Conservation (phyloP, 1,140 invertebrate genomes). For the Hypsibius dujardini region DNA sequence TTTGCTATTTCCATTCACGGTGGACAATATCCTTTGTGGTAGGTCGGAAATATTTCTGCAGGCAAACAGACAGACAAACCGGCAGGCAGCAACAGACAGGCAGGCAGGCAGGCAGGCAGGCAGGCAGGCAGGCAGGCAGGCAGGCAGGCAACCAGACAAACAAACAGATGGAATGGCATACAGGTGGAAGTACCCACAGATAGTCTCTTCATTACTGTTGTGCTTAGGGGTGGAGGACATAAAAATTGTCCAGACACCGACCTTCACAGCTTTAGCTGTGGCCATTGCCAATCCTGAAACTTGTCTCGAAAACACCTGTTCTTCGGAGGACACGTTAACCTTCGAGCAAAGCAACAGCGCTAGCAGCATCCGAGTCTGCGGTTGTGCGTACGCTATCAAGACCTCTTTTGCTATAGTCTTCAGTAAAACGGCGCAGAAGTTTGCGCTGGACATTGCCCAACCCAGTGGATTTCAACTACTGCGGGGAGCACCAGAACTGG, state of each 20-base stretch:
- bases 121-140: not conserved
- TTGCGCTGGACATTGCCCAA: not conserved
- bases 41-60: not conserved
- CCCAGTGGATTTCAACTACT: not conserved
- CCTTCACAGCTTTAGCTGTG: not conserved
- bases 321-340: not conserved
- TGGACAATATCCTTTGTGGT: constrained; percentile 10
- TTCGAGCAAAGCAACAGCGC: not conserved
- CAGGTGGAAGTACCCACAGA: not conserved
- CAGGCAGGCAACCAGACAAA: not conserved
- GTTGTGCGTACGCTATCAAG: not conserved
- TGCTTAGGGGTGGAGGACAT: not conserved
- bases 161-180: not conserved
- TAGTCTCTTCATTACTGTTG: not conserved
- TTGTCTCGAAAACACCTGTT: not conserved
- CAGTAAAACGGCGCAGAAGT: not conserved
- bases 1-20: not conserved
- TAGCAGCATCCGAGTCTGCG: not conserved
- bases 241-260: not conserved
- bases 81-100: not conserved
- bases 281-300: not conserved
- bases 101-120: not conserved
- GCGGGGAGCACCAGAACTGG: not conserved
- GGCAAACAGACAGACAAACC: too few relatives aligned
- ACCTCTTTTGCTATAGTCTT: not conserved